Evolutionary conservation across 2,113 vertebrate species (phyloP).

Genomic region (Callocephalon fimbriatum): DNA sequence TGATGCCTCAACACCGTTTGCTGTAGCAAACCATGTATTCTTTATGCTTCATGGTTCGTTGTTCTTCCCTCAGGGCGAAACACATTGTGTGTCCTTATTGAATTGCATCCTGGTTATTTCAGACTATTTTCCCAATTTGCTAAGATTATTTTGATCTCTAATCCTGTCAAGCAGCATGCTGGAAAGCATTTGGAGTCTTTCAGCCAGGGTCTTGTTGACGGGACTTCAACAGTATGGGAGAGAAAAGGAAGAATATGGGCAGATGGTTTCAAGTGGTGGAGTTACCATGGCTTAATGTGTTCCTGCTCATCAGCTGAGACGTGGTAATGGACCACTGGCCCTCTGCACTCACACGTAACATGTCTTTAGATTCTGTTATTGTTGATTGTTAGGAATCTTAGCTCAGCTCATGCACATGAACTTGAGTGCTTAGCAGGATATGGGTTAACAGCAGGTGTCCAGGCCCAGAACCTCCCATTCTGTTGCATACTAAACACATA

Average conservation of each 20-base stretch:
- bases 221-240: background rate
- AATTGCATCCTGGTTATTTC: background rate
- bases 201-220: background rate
- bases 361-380: background rate
- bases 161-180: constrained; percentile 6
- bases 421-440: background rate
- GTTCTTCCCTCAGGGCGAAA: background rate
- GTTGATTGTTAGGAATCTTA: background rate
- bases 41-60: background rate
- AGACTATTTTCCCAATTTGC: background rate
- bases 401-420: background rate
- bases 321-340: background rate
- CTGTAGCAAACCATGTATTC: background rate
- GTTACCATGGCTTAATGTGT: background rate
- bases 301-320: background rate
- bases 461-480: background rate
- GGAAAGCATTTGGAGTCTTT: constrained; percentile 31
- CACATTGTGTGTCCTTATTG: background rate
- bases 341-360: background rate
- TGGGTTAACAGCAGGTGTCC: background rate
- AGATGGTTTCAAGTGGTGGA: constrained; percentile 27
- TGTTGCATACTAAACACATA: background rate
- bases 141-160: constrained; percentile 2
- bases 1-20: background rate
- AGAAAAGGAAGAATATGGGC: background rate